Evolutionary conservation across 2,797 vertebrate species (phyloP).

Genomic region (Acanthurus tractus): DNA sequence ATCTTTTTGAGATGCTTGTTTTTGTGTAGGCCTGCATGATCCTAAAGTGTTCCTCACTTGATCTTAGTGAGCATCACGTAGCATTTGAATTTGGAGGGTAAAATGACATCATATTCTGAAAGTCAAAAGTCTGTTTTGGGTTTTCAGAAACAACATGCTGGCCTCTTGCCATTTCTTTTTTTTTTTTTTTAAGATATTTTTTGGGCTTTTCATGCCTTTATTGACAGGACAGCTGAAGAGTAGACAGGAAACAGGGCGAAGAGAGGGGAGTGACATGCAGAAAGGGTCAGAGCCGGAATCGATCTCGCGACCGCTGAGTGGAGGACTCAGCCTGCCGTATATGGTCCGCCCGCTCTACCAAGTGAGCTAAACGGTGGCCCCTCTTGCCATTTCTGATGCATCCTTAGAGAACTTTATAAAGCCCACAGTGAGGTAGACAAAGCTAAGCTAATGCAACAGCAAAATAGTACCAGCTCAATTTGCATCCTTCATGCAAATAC

Average conservation of each 20-base stretch:
- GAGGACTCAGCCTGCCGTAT: too few relatives aligned
- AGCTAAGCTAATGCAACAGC: neutral
- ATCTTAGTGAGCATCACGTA: neutral
- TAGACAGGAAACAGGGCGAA: too few relatives aligned
- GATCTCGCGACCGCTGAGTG: too few relatives aligned
- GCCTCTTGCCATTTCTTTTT: neutral
- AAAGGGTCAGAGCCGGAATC: too few relatives aligned
- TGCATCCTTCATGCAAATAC: constrained; percentile 3
- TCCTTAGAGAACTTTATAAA: neutral
- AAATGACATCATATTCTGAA: neutral
- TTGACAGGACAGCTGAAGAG: too few relatives aligned
- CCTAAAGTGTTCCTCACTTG: neutral
- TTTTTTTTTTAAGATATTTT: too few relatives aligned
- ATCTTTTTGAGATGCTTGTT: constrained; percentile 19
- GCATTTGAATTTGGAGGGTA: neutral
- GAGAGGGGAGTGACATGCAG: too few relatives aligned
- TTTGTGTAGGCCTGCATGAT: neutral
- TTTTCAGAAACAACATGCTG: neutral
- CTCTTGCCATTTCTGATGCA: neutral
- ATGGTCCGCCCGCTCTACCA: too few relatives aligned
- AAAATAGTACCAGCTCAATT: neutral
- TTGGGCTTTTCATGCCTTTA: too few relatives aligned
- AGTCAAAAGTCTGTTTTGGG: neutral
- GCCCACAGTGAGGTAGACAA: neutral
- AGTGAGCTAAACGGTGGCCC: too few relatives aligned